These are phyloP conservation scores for Steatocranus sp. DNA, from an alignment of 2,797 vertebrate species.

Conservation along the genomic window DNA sequence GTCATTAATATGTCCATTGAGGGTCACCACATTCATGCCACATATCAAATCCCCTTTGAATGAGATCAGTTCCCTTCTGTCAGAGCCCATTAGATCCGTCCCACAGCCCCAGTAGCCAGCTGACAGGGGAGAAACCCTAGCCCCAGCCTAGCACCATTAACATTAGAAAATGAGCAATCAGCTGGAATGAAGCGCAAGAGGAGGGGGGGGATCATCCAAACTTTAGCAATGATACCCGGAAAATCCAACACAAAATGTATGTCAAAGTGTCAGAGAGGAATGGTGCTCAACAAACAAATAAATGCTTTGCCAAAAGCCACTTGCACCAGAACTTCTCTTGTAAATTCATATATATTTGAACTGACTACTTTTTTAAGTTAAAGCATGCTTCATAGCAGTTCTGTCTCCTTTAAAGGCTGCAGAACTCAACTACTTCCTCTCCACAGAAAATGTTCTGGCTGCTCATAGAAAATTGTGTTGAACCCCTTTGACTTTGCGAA, in stretches of 20 bases:
- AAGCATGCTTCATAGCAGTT: background rate
- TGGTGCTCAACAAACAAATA: background rate
- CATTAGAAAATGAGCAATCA: conserved; percentile 99
- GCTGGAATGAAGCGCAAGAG: conserved; percentile 86
- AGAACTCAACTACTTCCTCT: conserved; percentile 18
- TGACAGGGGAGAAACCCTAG: conserved; percentile 91
- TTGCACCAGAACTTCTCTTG: background rate
- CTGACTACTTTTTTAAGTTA: background rate
- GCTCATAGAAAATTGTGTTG: conserved; percentile 72
- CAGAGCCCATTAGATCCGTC: conserved; percentile 97
- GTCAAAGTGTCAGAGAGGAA: background rate
- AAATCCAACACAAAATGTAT: conserved; percentile 37
- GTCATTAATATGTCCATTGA: conserved; percentile 94
- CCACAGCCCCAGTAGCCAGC: conserved; percentile 91
- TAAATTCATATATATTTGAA: background rate
- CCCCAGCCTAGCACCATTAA: conserved; percentile 88
- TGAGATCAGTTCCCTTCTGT: conserved; percentile 99
- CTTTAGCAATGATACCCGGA: conserved; percentile 39
- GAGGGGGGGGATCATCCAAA: conserved; percentile 35
- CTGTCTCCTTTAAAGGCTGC: conserved; percentile 13
- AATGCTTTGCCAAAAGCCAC: background rate
- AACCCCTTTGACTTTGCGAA: conserved; percentile 83
- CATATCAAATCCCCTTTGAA: conserved; percentile 98
- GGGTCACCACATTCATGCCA: conserved; percentile 91
- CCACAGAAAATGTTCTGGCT: conserved; percentile 36